phyloP scores from a whole-genome alignment of 2,888 invertebrate genomes.

The Neocrepidodera transversa region DNA sequence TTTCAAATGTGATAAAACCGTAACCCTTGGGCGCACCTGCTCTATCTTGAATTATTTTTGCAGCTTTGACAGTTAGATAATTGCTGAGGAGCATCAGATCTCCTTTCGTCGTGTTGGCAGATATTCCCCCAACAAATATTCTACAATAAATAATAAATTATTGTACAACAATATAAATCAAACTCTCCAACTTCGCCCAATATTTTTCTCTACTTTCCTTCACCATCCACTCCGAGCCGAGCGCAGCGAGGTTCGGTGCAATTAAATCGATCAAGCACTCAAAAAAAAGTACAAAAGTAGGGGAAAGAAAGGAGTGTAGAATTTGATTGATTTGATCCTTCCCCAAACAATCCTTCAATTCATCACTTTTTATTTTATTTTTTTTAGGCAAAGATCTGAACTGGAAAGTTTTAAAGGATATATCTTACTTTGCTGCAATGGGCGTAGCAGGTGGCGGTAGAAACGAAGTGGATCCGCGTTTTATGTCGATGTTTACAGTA shows the following conservation, averaged over 20 bases:
- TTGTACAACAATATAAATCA: too few species aligned
- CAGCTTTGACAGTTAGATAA: constrained; percentile 88
- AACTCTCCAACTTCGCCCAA: too few species aligned
- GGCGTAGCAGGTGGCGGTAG: constrained; percentile 88
- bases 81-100: constrained; percentile 92
- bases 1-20: constrained; percentile 85
- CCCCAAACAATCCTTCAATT: too few species aligned
- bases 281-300: too few species aligned
- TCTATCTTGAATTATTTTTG: constrained; percentile 93
- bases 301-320: too few species aligned
- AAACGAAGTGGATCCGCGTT: constrained; percentile 89
- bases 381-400: constrained; percentile 74
- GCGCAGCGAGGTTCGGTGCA: too few species aligned
- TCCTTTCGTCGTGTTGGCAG: constrained; percentile 90
- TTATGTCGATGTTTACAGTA: constrained; percentile 88
- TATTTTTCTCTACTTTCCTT: too few species aligned
- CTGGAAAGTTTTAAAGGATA: constrained; percentile 88
- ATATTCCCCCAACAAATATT: constrained; percentile 96
- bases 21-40: constrained; percentile 96
- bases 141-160: too few species aligned
- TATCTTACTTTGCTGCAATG: constrained; percentile 84
- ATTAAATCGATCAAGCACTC: too few species aligned
- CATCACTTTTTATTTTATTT: neutral
- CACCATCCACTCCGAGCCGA: too few species aligned
- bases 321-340: too few species aligned